Evolutionary conservation across 1,140 invertebrate species (phyloP), one percentile per base, ranked within the genome.

Genomic region (Ips nitidus): DNA sequence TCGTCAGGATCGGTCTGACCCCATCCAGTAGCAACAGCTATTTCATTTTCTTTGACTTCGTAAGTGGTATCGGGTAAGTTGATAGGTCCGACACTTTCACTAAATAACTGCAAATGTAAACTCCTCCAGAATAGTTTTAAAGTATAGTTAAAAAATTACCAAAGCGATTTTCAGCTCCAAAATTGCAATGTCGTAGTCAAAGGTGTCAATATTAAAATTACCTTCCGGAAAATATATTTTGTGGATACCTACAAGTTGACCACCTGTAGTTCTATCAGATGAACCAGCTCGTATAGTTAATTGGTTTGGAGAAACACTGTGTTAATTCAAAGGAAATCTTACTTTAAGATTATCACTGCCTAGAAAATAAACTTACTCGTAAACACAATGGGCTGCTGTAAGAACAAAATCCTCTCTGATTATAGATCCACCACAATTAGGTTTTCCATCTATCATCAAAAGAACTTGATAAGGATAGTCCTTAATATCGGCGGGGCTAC

Each of bases 401-500:
- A 71, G 7, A 50, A 71, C 50, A 50, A 71, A 71, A 4, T 60
- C 56, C 6, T 66, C 42, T 39, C 1, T 38, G 5, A 71, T 60
- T 50, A 71, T 71, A 1, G 69, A 71, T 8, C 69, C 69, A 4
- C 69, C 69, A 45, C 69, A 71, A 41, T 37, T 62, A 2, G 47
- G 36, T 4, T 43, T 36, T 2, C 43, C 58, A 36, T 66, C 58
- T 6, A 71, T 71, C 64, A 71, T 53, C 5, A 71, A 41, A 0
- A 71, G 58, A 3, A 71, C 60, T 63, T 71, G 70, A 50, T 71
- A 71, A 40, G 70, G 64, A 57, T 71, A 71, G 37, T 71, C 65
- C 41, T 47, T 39, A 22, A 71, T 71, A 64, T 71, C 59, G 2
- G 65, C 70, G 4, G 65, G 57, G 22, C 41, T 62, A 39, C 70